Conservation (phyloP, 2,888 invertebrate species). For the Drosophila lutescens region DNA sequence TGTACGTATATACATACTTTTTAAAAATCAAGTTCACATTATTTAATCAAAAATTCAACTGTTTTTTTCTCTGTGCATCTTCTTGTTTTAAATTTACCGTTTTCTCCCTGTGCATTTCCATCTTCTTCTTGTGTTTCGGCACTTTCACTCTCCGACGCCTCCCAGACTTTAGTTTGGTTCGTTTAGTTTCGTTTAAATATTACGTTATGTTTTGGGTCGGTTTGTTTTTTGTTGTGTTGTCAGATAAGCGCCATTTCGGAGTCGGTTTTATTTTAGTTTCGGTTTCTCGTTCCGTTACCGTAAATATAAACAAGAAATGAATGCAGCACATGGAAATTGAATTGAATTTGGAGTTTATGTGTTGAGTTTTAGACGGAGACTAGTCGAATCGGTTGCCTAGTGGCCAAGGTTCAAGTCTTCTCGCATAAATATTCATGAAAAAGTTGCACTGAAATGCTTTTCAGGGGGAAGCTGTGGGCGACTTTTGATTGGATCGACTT, state of each 20-base stretch:
- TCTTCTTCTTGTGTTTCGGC: slow-evolving; percentile 57
- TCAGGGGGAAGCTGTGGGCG: slow-evolving; percentile 22
- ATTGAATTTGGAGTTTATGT: slow-evolving; percentile 25
- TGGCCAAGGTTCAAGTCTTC: slow-evolving; percentile 58
- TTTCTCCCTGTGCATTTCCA: slow-evolving; percentile 16
- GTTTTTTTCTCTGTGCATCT: no score
- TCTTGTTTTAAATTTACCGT: no score
- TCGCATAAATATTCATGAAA: slow-evolving; percentile 34
- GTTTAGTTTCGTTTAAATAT: slow-evolving; percentile 62
- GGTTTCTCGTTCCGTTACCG: slow-evolving; percentile 31
- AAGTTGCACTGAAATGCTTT: slow-evolving; percentile 1
- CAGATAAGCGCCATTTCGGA: slow-evolving; percentile 61
- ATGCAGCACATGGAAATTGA: slow-evolving; percentile 40
- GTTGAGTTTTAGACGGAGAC: slow-evolving; percentile 21
- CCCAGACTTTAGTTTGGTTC: slow-evolving; percentile 35
- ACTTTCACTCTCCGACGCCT: slow-evolving; percentile 72
- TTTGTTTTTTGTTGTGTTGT: slow-evolving; percentile 21
- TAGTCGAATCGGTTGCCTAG: slow-evolving; percentile 27
- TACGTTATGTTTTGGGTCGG: slow-evolving; percentile 59
- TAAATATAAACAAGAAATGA: slow-evolving; percentile 59
- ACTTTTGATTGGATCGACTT: slow-evolving; percentile 14
- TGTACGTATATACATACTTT: no score
- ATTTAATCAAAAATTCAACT: no score
- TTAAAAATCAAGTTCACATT: no score
- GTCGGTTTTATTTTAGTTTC: slow-evolving; percentile 34